Evolutionary conservation across 35 echinoderm and acorn worm genomes (phyloP).

Genomic region (Ophiothrix spiculata): DNA sequence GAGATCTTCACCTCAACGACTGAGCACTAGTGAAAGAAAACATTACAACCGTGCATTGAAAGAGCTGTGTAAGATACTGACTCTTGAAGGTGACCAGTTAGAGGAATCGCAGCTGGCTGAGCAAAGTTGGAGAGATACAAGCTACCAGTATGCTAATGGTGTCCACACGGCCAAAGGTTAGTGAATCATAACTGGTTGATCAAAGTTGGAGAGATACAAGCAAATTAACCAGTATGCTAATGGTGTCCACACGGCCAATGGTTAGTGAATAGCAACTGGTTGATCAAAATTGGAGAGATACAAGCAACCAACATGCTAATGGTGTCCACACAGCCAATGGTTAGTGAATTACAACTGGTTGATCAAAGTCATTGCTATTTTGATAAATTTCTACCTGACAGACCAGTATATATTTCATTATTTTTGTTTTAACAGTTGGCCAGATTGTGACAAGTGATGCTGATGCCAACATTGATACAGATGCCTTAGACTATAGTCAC

Average conservation of each 20-base stretch:
- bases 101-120: conserved; percentile 28
- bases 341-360: too few relatives aligned
- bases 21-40: conserved; percentile 68
- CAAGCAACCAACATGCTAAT: too few relatives aligned
- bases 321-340: too few relatives aligned
- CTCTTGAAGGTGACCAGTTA: conserved; percentile 43
- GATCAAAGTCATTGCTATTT: too few relatives aligned
- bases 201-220: conserved; percentile 35
- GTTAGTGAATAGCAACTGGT: conserved; percentile 4
- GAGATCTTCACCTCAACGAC: background rate
- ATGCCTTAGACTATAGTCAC: background rate
- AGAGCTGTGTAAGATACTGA: conserved; percentile 75
- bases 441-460: background rate
- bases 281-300: conserved; percentile 15
- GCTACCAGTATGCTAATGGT: too few relatives aligned
- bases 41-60: conserved; percentile 90
- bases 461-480: background rate
- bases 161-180: too few relatives aligned
- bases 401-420: too few relatives aligned
- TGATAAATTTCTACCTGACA: too few relatives aligned
- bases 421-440: too few relatives aligned
- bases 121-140: conserved; percentile 27
- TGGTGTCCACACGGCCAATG: too few relatives aligned
- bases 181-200: too few relatives aligned
- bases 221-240: too few relatives aligned